Evolutionary conservation across 2,113 vertebrate species (phyloP).

Genomic region (Lagopus muta): DNA sequence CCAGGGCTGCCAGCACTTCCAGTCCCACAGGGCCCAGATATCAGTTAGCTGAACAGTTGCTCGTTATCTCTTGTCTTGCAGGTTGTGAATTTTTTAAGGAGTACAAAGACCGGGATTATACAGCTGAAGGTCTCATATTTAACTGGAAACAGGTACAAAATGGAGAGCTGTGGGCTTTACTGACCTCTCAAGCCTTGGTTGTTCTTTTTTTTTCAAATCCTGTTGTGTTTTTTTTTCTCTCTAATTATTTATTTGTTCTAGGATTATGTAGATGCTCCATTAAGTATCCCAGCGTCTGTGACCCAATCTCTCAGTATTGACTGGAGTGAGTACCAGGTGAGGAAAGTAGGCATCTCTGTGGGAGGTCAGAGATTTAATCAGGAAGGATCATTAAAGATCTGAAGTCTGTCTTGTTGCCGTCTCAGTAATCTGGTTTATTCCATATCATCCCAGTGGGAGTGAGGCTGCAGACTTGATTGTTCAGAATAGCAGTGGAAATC

Average conservation of each 20-base stretch:
- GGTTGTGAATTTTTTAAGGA: conserved; percentile 99
- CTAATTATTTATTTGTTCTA: conserved; percentile 53
- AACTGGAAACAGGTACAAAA: conserved; percentile 98
- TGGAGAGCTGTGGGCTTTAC: background rate
- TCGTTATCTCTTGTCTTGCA: conserved; percentile 73
- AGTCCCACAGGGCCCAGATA: background rate
- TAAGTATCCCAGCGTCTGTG: conserved; percentile 91
- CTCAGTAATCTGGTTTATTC: background rate
- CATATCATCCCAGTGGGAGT: background rate
- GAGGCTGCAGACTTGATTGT: background rate
- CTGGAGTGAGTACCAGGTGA: conserved; percentile 97
- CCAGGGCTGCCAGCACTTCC: background rate
- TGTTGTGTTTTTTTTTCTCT: background rate
- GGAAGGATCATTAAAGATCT: background rate
- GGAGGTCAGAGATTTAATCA: background rate
- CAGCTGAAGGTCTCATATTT: conserved; percentile 95
- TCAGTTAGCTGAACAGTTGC: background rate
- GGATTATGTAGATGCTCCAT: conserved; percentile 96
- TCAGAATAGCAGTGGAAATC: background rate
- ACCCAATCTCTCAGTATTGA: conserved; percentile 92
- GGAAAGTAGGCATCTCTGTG: background rate
- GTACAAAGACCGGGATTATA: conserved; percentile 97
- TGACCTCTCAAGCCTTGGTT: background rate
- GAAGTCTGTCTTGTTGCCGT: background rate
- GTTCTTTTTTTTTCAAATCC: background rate